Percentiles rank a stretch among this genome's conserved stretches.
These are phyloP conservation scores for Micrasema minimum DNA, from an alignment of 1,140 invertebrate species.

Conservation along the genomic window DNA sequence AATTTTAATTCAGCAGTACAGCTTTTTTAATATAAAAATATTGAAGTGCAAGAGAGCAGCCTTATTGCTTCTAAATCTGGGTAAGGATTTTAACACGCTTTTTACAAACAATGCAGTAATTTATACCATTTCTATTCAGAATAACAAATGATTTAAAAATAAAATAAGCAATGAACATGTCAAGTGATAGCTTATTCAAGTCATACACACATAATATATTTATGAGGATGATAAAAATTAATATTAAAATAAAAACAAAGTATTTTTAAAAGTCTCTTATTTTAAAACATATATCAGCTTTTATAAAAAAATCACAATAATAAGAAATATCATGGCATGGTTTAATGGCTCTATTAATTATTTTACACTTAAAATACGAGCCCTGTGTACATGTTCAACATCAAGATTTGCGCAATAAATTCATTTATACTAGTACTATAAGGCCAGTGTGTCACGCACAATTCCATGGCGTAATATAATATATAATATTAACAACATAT, in stretches of 20 bases:
- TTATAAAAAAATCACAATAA: slow-evolving; percentile 53
- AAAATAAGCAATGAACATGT: too few species aligned
- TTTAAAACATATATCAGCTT: slow-evolving; percentile 52
- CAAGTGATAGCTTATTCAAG: too few species aligned
- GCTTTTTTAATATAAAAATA: too few species aligned
- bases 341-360: slow-evolving; percentile 51
- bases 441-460: slow-evolving; percentile 48
- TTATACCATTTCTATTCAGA: too few species aligned
- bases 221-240: too few species aligned
- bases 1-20: too few species aligned
- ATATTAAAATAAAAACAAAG: slow-evolving; percentile 7
- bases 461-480: slow-evolving; percentile 50
- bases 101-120: too few species aligned
- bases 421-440: slow-evolving; percentile 51
- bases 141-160: too few species aligned
- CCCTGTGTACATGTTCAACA: slow-evolving; percentile 45
- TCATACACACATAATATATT: too few species aligned
- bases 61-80: too few species aligned
- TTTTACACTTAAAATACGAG: slow-evolving; percentile 52
- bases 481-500: slow-evolving; percentile 50
- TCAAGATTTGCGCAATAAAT: slow-evolving; percentile 44
- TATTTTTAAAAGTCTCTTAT: slow-evolving; percentile 49
- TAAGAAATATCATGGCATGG: slow-evolving; percentile 52
- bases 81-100: too few species aligned
- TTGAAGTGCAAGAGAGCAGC: too few species aligned